Evolutionary conservation across 1,140 invertebrate species (phyloP).

Genomic region (Drepana arcuata): DNA sequence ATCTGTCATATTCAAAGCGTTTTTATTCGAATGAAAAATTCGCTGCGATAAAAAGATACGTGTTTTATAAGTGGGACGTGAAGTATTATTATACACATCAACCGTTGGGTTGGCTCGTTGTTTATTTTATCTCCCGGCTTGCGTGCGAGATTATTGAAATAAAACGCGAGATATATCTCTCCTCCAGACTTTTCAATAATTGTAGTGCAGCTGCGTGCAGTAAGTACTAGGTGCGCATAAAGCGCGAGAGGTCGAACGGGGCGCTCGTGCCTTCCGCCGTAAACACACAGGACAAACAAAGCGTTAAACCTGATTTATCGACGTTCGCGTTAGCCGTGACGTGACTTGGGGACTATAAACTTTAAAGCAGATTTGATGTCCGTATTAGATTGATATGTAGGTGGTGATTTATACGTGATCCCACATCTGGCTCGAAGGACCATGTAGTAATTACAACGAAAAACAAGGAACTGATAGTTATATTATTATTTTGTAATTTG

Average conservation of each 20-base stretch:
- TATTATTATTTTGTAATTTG: no score
- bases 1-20: constrained; percentile 43
- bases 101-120: no score
- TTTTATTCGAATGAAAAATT: constrained; percentile 29
- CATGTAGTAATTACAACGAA: no score
- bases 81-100: no score
- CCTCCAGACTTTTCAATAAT: no score
- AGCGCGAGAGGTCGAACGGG: constrained; percentile 27
- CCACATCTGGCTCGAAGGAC: no score
- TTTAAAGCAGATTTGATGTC: no score
- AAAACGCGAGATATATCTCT: constrained; percentile 10
- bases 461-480: no score
- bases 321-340: constrained; percentile 25
- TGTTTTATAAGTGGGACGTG: constrained; percentile 19
- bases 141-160: constrained; percentile 4
- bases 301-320: constrained; percentile 48
- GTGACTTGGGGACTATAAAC: constrained; percentile 5
- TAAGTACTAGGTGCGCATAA: constrained; percentile 25
- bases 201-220: constrained; percentile 5
- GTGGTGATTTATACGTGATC: no score
- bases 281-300: constrained; percentile 44
- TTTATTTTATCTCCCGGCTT: no score
- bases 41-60: constrained; percentile 20
- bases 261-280: constrained; percentile 28
- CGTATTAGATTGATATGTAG: no score